A percentile compares a stretch with the other conserved stretches of the same genome.
Conservation (phyloP, 1,140 invertebrate species). For the Euborellia annulipes region DNA sequence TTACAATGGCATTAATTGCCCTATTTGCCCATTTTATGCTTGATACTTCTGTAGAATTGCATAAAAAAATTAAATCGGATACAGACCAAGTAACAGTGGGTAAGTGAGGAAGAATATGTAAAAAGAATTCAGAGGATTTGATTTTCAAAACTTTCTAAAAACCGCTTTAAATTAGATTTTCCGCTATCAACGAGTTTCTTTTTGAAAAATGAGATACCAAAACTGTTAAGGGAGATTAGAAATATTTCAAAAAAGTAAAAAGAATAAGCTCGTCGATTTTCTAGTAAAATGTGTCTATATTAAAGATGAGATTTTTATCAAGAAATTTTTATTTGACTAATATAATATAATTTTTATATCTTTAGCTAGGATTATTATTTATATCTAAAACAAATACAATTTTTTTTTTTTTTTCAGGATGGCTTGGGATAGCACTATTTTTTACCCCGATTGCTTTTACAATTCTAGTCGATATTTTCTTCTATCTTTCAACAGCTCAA, state of each 20-base stretch:
- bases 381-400: constrained; percentile 1
- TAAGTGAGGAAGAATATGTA: constrained; percentile 17
- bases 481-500: constrained; percentile 59
- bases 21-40: constrained; percentile 64
- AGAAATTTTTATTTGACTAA: too few relatives aligned
- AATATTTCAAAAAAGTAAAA: too few relatives aligned
- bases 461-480: constrained; percentile 58
- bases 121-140: background rate
- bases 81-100: constrained; percentile 45
- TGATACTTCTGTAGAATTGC: constrained; percentile 39
- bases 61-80: constrained; percentile 27
- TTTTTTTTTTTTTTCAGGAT: constrained; percentile 35
- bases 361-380: too few relatives aligned
- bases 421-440: constrained; percentile 61
- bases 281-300: too few relatives aligned
- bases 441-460: constrained; percentile 63
- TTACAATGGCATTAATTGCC: constrained; percentile 47
- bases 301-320: too few relatives aligned
- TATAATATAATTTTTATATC: too few relatives aligned
- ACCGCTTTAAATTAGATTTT: background rate
- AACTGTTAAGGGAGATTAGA: too few relatives aligned
- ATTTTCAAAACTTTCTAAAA: background rate
- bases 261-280: too few relatives aligned
- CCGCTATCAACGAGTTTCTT: too few relatives aligned
- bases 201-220: too few relatives aligned